Percentiles rank a stretch among this genome's conserved stretches.
phyloP scores from a whole-genome alignment of 2,888 invertebrate genomes.

The Cheilosia scutellata region DNA sequence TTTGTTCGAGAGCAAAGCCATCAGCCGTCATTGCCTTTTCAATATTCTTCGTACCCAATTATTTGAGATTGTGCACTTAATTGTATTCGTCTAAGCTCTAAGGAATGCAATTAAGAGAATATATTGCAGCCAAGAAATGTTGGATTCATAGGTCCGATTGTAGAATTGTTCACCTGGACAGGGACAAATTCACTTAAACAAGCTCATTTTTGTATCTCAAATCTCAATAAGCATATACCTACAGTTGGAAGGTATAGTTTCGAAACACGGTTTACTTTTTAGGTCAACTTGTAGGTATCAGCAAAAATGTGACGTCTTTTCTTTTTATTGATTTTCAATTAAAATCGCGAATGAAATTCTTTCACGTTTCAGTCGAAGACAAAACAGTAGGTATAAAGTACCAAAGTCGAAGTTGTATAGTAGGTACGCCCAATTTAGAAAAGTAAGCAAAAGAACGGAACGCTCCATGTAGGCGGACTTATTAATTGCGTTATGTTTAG shows the following conservation, averaged over 20 bases:
- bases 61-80: no score
- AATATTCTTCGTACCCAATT: no score
- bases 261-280: conserved; percentile 1
- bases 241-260: background rate
- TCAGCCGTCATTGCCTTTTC: no score
- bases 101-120: no score
- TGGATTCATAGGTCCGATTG: no score
- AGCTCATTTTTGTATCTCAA: background rate
- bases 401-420: background rate
- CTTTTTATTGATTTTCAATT: conserved; percentile 38
- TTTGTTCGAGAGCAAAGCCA: no score
- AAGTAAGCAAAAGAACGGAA: conserved; percentile 18
- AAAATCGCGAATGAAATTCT: conserved; percentile 15
- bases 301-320: background rate
- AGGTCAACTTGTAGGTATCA: conserved; percentile 7
- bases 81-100: no score
- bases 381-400: background rate
- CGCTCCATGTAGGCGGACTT: background rate
- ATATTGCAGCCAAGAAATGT: no score
- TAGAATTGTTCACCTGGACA: no score
- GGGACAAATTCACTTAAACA: background rate
- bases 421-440: background rate
- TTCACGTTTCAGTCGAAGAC: conserved; percentile 15
- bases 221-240: background rate
- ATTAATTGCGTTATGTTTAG: background rate